Conservation (phyloP, 2,113 vertebrate species). For the Amia ocellicauda region DNA sequence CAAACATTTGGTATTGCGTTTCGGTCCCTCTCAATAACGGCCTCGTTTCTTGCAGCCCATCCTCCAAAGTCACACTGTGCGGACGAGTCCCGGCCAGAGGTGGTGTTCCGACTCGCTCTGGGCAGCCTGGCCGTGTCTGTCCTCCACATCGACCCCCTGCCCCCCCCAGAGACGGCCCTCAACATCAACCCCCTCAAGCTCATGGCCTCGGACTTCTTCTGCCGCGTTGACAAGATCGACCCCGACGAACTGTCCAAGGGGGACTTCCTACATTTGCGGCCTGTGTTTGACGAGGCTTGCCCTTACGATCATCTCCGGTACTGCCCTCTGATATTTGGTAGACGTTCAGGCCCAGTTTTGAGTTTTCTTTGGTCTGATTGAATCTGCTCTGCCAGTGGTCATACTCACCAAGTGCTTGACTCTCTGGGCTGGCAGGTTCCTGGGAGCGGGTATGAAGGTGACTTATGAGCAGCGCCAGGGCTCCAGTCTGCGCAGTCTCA, state of each 20-base stretch:
- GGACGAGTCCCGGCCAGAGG: constrained; percentile 91
- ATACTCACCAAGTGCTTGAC: background rate
- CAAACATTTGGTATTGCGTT: no score
- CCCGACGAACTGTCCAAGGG: constrained; percentile 65
- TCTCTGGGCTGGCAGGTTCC: constrained; percentile 68
- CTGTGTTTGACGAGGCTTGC: constrained; percentile 86
- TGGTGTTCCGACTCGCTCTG: constrained; percentile 80
- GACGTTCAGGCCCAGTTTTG: no score
- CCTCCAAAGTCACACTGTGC: constrained; percentile 78
- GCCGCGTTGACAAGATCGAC: constrained; percentile 69
- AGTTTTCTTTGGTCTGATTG: no score
- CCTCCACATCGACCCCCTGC: constrained; percentile 93
- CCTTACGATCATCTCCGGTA: constrained; percentile 95
- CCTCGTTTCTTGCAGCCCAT: constrained; percentile 78
- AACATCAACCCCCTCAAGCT: constrained; percentile 76
- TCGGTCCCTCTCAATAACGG: background rate
- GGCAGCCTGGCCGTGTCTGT: constrained; percentile 82
- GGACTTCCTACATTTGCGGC: constrained; percentile 76
- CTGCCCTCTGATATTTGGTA: no score
- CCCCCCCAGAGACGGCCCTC: constrained; percentile 79
- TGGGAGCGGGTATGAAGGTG: constrained; percentile 81
- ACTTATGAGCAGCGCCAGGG: constrained; percentile 87
- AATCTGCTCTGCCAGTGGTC: constrained; percentile 2
- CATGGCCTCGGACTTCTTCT: constrained; percentile 86
- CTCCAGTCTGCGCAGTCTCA: constrained; percentile 71